Evolutionary conservation across 1,140 invertebrate genomes (phyloP).

Genomic region (Trichonephila clavata): DNA sequence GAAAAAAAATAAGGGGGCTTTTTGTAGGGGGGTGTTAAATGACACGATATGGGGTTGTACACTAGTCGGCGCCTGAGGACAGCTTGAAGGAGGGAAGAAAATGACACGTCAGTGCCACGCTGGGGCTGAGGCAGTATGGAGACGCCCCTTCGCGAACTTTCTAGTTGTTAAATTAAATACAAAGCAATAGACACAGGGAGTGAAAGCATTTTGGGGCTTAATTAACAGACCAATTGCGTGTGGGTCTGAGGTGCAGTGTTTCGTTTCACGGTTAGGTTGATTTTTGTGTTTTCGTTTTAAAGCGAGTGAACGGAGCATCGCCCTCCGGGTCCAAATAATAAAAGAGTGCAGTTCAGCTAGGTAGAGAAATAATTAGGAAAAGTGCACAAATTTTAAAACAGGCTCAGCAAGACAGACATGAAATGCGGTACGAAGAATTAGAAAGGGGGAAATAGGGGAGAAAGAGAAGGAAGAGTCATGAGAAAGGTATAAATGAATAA

Average conservation of each 20-base stretch:
- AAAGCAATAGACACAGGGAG: neutral
- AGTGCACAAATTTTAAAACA: too few species aligned
- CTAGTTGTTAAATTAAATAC: neutral
- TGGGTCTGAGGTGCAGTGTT: neutral
- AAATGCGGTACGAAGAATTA: too few species aligned
- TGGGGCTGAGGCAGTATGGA: neutral
- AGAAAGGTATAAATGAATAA: too few species aligned
- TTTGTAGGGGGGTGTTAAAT: neutral
- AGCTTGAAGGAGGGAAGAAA: neutral
- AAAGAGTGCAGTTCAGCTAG: neutral
- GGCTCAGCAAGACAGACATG: too few species aligned
- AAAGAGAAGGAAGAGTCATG: too few species aligned
- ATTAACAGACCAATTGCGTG: neutral
- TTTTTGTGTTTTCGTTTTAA: neutral
- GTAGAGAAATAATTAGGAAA: neutral
- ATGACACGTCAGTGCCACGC: neutral
- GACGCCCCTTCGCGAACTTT: too few species aligned
- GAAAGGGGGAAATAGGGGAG: too few species aligned
- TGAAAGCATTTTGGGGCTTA: neutral
- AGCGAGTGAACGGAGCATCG: neutral
- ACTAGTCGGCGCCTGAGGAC: constrained; percentile 3
- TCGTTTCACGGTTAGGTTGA: neutral
- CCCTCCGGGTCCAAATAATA: neutral
- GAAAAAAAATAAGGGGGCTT: neutral
- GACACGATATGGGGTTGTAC: constrained; percentile 15